Evolutionary conservation across 2,888 invertebrate genomes (phyloP).

Genomic region (Nowickia ferox): DNA sequence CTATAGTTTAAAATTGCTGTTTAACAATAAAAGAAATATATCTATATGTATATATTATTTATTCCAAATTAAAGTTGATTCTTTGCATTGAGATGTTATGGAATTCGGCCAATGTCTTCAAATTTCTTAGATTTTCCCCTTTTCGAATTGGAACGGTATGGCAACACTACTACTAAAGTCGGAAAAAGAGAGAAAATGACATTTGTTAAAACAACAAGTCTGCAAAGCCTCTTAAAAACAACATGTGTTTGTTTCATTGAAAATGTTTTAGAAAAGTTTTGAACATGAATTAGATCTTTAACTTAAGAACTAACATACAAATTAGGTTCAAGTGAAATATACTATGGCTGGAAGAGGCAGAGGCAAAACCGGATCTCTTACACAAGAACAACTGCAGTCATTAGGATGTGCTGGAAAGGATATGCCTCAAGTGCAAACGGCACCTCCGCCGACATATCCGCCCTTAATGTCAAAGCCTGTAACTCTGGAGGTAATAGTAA

Average conservation of each 20-base stretch:
- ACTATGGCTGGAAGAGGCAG: conserved; percentile 81
- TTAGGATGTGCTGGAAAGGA: conserved; percentile 84
- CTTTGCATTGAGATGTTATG: background rate
- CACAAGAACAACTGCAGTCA: conserved; percentile 82
- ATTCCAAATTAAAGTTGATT: too few species aligned
- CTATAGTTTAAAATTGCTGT: too few species aligned
- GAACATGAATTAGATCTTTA: background rate
- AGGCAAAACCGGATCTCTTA: conserved; percentile 80
- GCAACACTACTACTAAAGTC: background rate
- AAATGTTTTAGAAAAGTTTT: background rate
- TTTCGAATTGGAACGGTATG: background rate
- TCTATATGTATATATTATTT: too few species aligned
- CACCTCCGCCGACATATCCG: conserved; percentile 86
- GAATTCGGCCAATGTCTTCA: background rate
- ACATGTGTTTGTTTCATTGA: conserved; percentile 19
- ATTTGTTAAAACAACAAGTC: conserved; percentile 66
- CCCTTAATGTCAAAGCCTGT: conserved; percentile 85
- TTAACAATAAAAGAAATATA: too few species aligned
- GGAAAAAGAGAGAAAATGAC: conserved; percentile 38
- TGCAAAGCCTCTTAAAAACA: conserved; percentile 53
- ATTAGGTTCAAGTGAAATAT: background rate
- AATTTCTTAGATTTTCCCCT: background rate
- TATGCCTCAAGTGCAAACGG: conserved; percentile 84
- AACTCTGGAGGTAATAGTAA: conserved; percentile 81
- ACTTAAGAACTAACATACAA: background rate